Base-by-base conservation (phyloP, 2,797 vertebrate species). In the Ciconia nigra region DNA sequence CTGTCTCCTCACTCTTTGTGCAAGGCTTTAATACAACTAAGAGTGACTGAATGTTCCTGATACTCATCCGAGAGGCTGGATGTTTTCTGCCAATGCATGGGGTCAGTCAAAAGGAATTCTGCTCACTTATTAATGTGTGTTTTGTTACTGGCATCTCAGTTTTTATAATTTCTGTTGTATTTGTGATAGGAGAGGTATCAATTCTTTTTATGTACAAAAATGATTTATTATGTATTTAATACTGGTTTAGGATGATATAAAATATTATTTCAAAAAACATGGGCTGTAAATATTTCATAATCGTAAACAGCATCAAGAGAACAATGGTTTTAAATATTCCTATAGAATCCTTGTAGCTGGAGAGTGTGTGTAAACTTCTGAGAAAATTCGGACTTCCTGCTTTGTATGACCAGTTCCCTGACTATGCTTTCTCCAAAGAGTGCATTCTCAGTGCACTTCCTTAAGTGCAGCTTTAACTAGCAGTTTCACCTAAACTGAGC, bases 381-480 rank as follows among this genome's bases (percentile, higher is more conserved):
- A 89, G 76, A 74, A 78, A 81, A 83, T 67, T 55, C 54, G 51
- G 52, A 26, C 21, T 92, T 90, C 41, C 29, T 87, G 26, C 21
- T 79, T 25, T 71, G 5, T 51, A 5, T 47, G 66, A 37, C 33
- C 13, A 77, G 29, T 55, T 79, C 63, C n/a, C 44, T 77, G 47
- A 1, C 2, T 63, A 5, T 51, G 6, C 15, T 51, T 81, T 76
- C 67, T 93, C 22, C 12, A 17, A 37, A n/a, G 77, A 55, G 71
- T 5, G 1, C 29, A 8, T 83, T 72, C 46, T 42, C 26, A 35
- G 5, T 5, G 7, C 0, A 0, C 2, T 73, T 65, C 46, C 10
- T 42, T 28, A 31, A 37, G 41, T 39, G 28, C 39, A 52, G 9
- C 63, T 93, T 87, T 8, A 87, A 37, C 15, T 54, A 42, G 47